Base-by-base conservation (phyloP, 2,888 invertebrate genomes). In the Hofmannophila pseudospretella region DNA sequence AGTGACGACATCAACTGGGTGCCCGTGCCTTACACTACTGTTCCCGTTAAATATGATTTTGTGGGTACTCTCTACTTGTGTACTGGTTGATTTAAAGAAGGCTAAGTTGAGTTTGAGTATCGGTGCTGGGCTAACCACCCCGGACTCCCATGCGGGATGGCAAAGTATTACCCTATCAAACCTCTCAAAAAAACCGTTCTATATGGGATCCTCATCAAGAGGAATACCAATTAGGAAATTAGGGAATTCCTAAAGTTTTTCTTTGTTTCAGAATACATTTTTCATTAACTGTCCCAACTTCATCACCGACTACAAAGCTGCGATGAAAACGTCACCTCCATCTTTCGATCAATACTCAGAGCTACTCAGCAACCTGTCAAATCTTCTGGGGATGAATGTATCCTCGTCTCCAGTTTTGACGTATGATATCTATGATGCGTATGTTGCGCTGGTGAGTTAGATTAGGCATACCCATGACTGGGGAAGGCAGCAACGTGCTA, bases 261-360 rank as follows among this genome's bases (percentile, higher is more conserved):
- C n/a, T n/a, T 3, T 7, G 7, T 54, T 51, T 7, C 52, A 69
- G 69, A 67, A 67, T 34, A 23, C 54, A 1, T 51, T 54, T 0
- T 20, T 12, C 2, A 0, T 49, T 0, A 70, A 68, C 49, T 70
- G 69, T 34, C 69, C 69, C 1, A 40, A 25, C 2, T 40, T n/a
- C n/a, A n/a, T n/a, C n/a, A n/a, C n/a, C n/a, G n/a, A 16, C 0
- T 51, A 44, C 14, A 0, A 2, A 1, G 2, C 7, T 1, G 9
- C 35, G 9, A 29, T 44, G 1, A 16, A 16, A 3, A 16, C 16
- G 3, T 4, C n/a, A 0, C n/a, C 36, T 1, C 26, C 32, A 1
- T 14, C 47, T 0, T 5, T 44, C 0, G 34, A 10, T 0, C 12
- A 38, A 7, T 66, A 55, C 36, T 11, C 34, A 0, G 44, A 47